Conservation (phyloP, 2,888 invertebrate genomes). For the Caenorhabditis drosophilae region DNA sequence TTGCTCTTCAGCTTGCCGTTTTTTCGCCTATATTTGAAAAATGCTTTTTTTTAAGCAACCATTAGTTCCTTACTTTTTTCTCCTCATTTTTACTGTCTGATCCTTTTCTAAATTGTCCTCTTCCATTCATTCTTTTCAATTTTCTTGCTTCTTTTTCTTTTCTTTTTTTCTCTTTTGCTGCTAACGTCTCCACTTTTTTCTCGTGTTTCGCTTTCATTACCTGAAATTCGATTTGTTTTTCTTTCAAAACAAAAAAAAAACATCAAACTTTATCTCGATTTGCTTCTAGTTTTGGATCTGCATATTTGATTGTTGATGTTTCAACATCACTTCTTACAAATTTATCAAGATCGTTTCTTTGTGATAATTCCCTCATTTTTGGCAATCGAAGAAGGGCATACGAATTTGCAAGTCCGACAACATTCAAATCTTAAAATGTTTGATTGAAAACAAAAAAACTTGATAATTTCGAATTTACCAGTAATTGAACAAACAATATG, state of each 20-base stretch:
- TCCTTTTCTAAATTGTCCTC: conserved; percentile 21
- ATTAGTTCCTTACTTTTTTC: no score
- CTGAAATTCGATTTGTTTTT: conserved; percentile 1
- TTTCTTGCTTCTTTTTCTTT: conserved; percentile 38
- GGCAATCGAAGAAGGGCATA: conserved; percentile 90
- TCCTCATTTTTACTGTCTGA: conserved; percentile 25
- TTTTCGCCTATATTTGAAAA: conserved; percentile 10
- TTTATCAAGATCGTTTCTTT: conserved; percentile 40
- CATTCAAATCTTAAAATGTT: conserved; percentile 21
- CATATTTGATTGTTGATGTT: conserved; percentile 58
- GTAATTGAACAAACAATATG: conserved; percentile 79
- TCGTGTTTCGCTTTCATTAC: conserved; percentile 49
- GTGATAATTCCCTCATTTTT: conserved; percentile 86
- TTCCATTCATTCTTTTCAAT: conserved; percentile 32
- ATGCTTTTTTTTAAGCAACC: no score
- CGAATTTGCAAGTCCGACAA: conserved; percentile 80
- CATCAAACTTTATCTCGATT: conserved; percentile 19
- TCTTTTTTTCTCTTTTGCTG: conserved; percentile 43
- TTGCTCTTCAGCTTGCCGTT: conserved; percentile 57
- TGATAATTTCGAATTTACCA: conserved; percentile 9
- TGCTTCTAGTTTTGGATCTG: conserved; percentile 43
- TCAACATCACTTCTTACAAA: conserved; percentile 62
- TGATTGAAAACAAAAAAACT: neutral
- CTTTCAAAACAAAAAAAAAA: neutral
- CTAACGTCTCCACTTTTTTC: conserved; percentile 46